Evolutionary conservation across 2,113 vertebrate genomes (phyloP).

Genomic region (Rhinopomastus cyanomelas): DNA sequence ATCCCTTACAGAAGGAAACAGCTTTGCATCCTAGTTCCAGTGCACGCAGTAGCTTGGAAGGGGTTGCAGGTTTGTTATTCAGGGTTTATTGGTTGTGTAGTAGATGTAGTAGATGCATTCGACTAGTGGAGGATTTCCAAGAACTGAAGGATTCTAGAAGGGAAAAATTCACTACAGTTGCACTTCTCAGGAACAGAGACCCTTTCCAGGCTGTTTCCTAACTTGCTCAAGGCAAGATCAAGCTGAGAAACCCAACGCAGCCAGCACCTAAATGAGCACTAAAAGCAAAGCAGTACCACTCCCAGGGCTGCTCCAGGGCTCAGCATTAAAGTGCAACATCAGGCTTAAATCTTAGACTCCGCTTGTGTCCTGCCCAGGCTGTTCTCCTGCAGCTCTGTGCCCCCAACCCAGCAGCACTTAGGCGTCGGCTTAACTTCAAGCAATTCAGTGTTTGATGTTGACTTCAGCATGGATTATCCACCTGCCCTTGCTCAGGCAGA

Average conservation of each 20-base stretch:
- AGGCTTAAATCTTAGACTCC: background rate
- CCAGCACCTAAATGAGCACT: background rate
- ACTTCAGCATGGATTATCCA: background rate
- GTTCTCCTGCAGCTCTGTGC: rapidly evolving
- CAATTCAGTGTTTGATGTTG: background rate
- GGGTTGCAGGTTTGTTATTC: background rate
- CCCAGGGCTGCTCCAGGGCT: background rate
- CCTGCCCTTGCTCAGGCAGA: background rate
- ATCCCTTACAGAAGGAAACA: background rate
- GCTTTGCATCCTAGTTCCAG: background rate
- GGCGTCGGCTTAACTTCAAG: background rate
- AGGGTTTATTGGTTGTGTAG: background rate
- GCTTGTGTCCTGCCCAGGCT: background rate
- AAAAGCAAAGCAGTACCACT: background rate
- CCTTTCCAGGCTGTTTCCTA: background rate
- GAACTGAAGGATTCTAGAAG: background rate
- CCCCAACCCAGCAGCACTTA: background rate
- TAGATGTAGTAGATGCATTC: background rate
- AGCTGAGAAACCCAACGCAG: background rate
- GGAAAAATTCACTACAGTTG: background rate
- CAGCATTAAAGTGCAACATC: background rate
- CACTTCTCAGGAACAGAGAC: background rate
- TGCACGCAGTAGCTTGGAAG: background rate
- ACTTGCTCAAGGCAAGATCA: background rate
- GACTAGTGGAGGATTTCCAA: background rate